Percentiles rank a stretch among this genome's conserved stretches.
Conservation (phyloP, 2,888 invertebrate species). For the Ichneumoninae sp. region DNA sequence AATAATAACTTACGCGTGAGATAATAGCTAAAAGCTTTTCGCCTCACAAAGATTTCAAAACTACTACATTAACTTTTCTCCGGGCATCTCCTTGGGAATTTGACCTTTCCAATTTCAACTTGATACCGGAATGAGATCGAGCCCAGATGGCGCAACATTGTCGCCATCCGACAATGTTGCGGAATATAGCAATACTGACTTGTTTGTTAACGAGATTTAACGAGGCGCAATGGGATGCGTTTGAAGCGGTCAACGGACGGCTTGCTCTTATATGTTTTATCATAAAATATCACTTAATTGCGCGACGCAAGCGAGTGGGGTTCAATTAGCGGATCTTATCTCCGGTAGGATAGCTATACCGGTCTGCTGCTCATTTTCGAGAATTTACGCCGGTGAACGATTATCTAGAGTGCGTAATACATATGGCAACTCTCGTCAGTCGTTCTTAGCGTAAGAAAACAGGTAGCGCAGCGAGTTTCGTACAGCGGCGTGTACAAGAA, state of each 20-base stretch:
- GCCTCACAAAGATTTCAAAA: background rate
- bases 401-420: slow-evolving; percentile 61
- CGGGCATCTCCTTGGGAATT: too few relatives aligned
- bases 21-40: slow-evolving; percentile 68
- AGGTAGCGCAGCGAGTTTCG: slow-evolving; percentile 31
- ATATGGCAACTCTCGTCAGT: slow-evolving; percentile 42
- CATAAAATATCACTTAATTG: slow-evolving; percentile 42
- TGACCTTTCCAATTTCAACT: too few relatives aligned
- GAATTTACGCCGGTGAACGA: slow-evolving; percentile 24
- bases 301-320: slow-evolving; percentile 27
- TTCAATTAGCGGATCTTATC: slow-evolving; percentile 51
- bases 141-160: background rate
- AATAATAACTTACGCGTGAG: slow-evolving; percentile 64
- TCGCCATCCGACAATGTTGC: background rate
- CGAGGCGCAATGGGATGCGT: slow-evolving; percentile 20
- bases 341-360: background rate
- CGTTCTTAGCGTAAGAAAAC: slow-evolving; percentile 6
- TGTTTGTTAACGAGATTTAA: slow-evolving; percentile 64
- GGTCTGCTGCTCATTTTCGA: slow-evolving; percentile 28
- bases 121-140: background rate
- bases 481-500: background rate
- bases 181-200: slow-evolving; percentile 56
- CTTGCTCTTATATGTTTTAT: slow-evolving; percentile 20
- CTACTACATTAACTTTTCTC: too few relatives aligned
- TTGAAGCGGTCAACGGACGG: slow-evolving; percentile 33